Base-by-base conservation (phyloP, 2,888 invertebrate genomes). In the Xylocampa areola region DNA sequence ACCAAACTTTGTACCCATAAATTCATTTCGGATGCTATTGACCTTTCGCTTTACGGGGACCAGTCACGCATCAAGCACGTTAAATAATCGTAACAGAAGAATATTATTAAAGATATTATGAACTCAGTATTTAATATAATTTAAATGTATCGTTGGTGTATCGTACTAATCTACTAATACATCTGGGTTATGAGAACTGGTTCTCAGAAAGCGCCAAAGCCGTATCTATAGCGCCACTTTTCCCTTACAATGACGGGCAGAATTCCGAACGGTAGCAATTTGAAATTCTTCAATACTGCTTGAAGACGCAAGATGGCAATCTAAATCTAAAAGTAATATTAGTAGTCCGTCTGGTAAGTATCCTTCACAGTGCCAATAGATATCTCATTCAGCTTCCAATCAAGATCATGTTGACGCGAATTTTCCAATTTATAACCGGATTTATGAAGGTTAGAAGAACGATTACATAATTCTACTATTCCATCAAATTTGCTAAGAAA, bases 61-160 rank as follows among this genome's bases (percentile, higher is more conserved):
- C 25, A 62, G 73, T 76, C 79, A 81, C 80, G 81, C 77, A 73
- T 62, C 57, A 45, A 63, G 59, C 68, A 61, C 72, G 57, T 55
- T 47, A 69, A 73, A 67, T 68, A n/a, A n/a, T 74, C 33, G 32
- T 54, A 66, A 49, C 55, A 32, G 52, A 30, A 13, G 41, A 50
- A 59, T 73, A 63, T 44, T 53, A 59, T 59, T 51, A 32, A 66
- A 65, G 50, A 55, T 36, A 43, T 54, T n/a, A 32, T 50, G 16
- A 55, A 39, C 19, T 33, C 10, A 27, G 1, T 23, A 6, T 8
- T 17, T 32, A 14, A 50, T 30, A 39, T 21, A 39, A 16, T 45
- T 62, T 25, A 51, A 71, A 55, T 55, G 29, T 43, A 53, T 66
- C 60, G 43, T 66, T 66, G 48, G 44, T 16, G 19, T 16, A 11